These are phyloP conservation scores for Pseudois nayaur DNA, from an alignment of 2,113 vertebrate species.

Conservation along the genomic window DNA sequence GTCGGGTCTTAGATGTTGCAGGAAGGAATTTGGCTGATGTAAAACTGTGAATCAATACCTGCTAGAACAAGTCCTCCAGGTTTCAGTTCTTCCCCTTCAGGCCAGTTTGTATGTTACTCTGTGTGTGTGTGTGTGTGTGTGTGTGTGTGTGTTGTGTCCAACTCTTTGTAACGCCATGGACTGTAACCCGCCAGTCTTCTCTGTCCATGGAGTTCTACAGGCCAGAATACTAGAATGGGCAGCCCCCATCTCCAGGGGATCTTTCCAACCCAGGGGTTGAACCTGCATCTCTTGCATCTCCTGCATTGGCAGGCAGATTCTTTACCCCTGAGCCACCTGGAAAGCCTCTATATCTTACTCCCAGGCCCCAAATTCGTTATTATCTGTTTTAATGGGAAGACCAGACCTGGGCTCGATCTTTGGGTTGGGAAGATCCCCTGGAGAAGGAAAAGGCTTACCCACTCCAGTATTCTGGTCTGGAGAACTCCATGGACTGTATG, in stretches of 20 bases:
- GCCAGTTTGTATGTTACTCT: background rate
- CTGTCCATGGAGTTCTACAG: background rate
- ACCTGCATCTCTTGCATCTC: background rate
- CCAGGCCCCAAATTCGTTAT: background rate
- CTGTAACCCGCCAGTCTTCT: background rate
- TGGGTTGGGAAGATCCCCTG: background rate
- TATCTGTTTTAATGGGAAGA: background rate
- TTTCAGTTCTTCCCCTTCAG: background rate
- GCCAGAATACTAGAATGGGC: background rate
- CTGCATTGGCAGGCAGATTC: background rate
- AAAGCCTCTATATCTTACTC: background rate
- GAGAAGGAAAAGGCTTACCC: background rate
- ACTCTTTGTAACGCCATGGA: background rate
- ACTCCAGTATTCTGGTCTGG: background rate
- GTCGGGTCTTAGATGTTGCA: background rate
- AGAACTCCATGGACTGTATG: background rate
- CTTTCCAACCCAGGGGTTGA: background rate
- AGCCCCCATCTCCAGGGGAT: background rate
- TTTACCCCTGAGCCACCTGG: background rate
- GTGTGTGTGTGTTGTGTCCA: background rate
- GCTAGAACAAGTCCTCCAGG: background rate
- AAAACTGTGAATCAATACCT: background rate
- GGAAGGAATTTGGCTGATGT: background rate
- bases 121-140: background rate
- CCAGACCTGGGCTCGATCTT: background rate